Conservation (phyloP, 2,888 invertebrate species). For the Xanthostigma xanthostigma region DNA sequence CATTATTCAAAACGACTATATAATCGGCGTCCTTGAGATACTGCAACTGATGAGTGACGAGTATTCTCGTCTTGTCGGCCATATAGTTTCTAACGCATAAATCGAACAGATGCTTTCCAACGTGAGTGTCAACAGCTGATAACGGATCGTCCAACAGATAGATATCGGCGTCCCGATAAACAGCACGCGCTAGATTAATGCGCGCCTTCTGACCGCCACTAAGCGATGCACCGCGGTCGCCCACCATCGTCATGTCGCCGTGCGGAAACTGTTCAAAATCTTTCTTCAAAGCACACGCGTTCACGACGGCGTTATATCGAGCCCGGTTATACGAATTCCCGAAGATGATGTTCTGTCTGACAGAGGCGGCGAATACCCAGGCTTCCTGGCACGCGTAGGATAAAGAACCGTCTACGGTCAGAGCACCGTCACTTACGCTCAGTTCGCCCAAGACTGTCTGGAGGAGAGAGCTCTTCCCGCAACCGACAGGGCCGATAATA, state of each 20-base stretch:
- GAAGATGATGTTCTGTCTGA: slow-evolving; percentile 78
- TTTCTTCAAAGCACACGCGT: slow-evolving; percentile 27
- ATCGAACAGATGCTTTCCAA: not conserved
- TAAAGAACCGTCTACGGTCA: slow-evolving; percentile 44
- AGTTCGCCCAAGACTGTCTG: slow-evolving; percentile 49
- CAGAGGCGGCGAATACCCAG: slow-evolving; percentile 65
- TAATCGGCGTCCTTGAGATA: slow-evolving; percentile 43
- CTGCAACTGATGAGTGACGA: slow-evolving; percentile 67
- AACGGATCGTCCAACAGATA: slow-evolving; percentile 5
- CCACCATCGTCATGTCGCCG: slow-evolving; percentile 40
- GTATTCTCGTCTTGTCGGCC: slow-evolving; percentile 42
- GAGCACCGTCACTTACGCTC: slow-evolving; percentile 37
- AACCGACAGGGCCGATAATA: slow-evolving; percentile 40
- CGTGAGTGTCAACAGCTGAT: slow-evolving; percentile 1
- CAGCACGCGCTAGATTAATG: slow-evolving; percentile 4
- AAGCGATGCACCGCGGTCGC: slow-evolving; percentile 40
- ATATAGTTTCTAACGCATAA: not conserved
- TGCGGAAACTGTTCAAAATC: slow-evolving; percentile 38
- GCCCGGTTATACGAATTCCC: slow-evolving; percentile 47
- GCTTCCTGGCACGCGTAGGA: slow-evolving; percentile 75
- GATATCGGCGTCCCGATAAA: slow-evolving; percentile 2
- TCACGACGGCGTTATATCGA: slow-evolving; percentile 35
- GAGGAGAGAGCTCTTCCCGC: slow-evolving; percentile 51
- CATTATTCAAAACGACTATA: slow-evolving; percentile 42
- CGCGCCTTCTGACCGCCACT: not conserved